These are phyloP conservation scores for Ridgeia piscesae DNA, from an alignment of 1,140 invertebrate genomes.

Conservation along the genomic window DNA sequence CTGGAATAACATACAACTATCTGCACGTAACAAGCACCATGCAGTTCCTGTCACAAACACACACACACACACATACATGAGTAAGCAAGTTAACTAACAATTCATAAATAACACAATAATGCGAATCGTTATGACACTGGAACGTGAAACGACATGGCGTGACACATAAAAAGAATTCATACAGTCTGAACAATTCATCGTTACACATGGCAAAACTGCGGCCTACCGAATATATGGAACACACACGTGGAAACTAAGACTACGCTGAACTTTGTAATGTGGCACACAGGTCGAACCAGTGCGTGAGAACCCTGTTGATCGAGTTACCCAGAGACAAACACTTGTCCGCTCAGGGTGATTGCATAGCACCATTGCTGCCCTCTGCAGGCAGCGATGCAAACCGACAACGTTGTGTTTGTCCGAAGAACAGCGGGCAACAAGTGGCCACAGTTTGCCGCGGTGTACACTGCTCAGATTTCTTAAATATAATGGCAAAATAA, in stretches of 20 bases:
- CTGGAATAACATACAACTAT: not conserved
- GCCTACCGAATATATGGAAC: not conserved
- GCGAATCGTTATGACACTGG: not conserved
- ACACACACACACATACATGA: not conserved
- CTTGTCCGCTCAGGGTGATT: not conserved
- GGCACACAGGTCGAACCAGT: not conserved
- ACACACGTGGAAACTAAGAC: not conserved
- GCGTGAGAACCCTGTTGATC: not conserved
- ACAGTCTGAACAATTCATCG: not conserved
- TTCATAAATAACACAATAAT: slow-evolving; percentile 7
- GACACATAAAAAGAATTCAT: not conserved
- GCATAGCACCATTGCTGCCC: not conserved
- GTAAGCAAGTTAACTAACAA: not conserved
- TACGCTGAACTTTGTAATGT: not conserved
- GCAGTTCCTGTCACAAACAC: not conserved
- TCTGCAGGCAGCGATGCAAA: not conserved
- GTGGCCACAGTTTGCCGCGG: no score
- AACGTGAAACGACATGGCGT: not conserved
- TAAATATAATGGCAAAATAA: slow-evolving; percentile 7
- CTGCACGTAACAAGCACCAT: not conserved
- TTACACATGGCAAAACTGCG: not conserved
- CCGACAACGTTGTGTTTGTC: not conserved
- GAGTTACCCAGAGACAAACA: not conserved
- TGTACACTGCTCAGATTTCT: not conserved
- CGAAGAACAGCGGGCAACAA: not conserved